Evolutionary conservation across 2,113 vertebrate genomes (phyloP).

Genomic region (Silurus glanis): DNA sequence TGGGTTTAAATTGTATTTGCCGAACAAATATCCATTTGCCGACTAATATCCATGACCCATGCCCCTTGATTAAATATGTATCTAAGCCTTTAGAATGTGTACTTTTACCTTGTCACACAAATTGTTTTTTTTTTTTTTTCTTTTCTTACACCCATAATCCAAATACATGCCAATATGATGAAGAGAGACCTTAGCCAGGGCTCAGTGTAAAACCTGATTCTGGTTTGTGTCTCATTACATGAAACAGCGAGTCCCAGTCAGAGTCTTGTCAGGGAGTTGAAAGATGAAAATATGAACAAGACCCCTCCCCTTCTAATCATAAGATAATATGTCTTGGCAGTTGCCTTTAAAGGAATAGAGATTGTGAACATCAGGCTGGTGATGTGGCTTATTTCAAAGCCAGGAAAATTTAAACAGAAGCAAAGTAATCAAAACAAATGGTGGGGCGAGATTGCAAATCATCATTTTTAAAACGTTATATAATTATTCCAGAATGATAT

Average conservation of each 20-base stretch:
- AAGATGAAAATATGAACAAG: background rate
- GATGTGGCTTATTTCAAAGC: background rate
- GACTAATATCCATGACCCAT: background rate
- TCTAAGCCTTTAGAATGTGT: background rate
- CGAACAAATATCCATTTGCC: too few species aligned
- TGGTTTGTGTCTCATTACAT: background rate
- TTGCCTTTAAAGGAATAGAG: background rate
- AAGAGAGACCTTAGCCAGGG: background rate
- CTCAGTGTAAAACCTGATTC: background rate
- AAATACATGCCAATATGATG: background rate
- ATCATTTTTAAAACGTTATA: background rate
- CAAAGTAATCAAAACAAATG: background rate
- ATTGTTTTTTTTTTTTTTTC: background rate
- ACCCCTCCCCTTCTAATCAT: background rate
- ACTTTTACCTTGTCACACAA: background rate
- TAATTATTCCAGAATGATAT: background rate
- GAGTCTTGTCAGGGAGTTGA: background rate
- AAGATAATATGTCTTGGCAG: background rate
- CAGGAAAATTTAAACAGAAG: background rate
- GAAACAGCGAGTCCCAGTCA: background rate
- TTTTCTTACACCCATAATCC: background rate
- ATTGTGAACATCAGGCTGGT: background rate
- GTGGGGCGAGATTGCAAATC: background rate
- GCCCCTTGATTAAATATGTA: background rate
- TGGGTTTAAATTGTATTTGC: background rate